Evolutionary conservation across 2,113 vertebrate species (phyloP), one percentile per base, ranked within the genome.

Genomic region (Melanotaenia duboulayi): DNA sequence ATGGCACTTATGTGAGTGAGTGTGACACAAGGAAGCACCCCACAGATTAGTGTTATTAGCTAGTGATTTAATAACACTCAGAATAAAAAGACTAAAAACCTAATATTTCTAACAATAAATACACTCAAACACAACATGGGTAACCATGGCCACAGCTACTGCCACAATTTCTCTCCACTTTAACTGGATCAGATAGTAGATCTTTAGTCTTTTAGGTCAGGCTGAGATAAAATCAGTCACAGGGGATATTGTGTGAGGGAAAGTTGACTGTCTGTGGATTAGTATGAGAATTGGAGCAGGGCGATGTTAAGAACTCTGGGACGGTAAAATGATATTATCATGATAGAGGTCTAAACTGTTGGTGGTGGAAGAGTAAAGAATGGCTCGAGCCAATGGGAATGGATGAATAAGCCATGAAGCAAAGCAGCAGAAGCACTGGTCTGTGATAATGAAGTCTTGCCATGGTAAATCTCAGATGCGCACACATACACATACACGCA

Each of bases 361-460:
- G 65, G 78, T 80, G 71, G 70, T 84, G 84, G 79, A 66, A 78
- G 62, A 76, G 76, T 62, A 22, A 75, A 70, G 77, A 80, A 71
- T 65, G 42, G 63, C 40, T 70, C 40, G 61, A 46, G 73, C 82
- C 78, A 74, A 46, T 73, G 65, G 81, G 69, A 85, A 76, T 66
- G 81, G 62, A 70, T 82, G 67, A 88, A 85, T 82, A 83, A 81
- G 79, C 75, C 85, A 84, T 68, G 76, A 75, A 80, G 77, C 73
- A 62, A 50, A 35, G 76, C 60, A 65, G 78, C 61, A 65, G 64
- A 76, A 64, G 69, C 80, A 78, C 51, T 84, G 85, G 85, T 80
- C 83, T 89, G 78, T 74, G 74, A 83, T 87, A 80, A 88, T 87
- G 78, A 52, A 74, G 71, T 67, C 62, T 65, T 56, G 6, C 72